Evolutionary conservation across 2,797 vertebrate species (phyloP).

Genomic region (Margarornis squamiger): DNA sequence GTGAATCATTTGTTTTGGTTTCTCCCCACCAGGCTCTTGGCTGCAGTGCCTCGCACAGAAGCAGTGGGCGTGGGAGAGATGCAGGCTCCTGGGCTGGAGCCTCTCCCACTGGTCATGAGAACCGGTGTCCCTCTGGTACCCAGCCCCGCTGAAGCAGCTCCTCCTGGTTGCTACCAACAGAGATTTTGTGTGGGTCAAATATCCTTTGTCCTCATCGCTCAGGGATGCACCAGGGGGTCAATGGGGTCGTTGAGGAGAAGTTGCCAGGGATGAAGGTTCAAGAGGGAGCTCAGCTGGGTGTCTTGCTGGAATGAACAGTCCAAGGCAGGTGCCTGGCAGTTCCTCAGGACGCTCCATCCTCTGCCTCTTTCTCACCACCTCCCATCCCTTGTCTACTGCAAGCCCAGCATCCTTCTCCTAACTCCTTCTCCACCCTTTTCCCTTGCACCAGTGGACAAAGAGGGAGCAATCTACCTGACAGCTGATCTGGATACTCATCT

Average conservation of each 20-base stretch:
- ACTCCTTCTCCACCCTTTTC: not conserved
- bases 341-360: not conserved
- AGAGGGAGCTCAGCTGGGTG: not conserved
- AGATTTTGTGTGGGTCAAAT: not conserved
- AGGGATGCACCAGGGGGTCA: not conserved
- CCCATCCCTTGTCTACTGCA: not conserved
- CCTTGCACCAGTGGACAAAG: accelerated
- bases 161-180: not conserved
- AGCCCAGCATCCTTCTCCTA: not conserved
- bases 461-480: not conserved
- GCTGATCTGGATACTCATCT: not conserved
- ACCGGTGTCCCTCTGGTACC: not conserved
- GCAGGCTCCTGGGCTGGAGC: not conserved
- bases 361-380: not conserved
- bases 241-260: not conserved
- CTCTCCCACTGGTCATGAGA: not conserved
- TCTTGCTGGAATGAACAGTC: not conserved
- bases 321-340: not conserved
- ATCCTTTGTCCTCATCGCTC: not conserved
- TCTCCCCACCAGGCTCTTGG: not conserved
- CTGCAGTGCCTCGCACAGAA: not conserved
- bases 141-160: accelerated
- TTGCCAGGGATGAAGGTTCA: not conserved
- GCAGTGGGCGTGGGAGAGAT: conserved; percentile 10
- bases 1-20: conserved; percentile 60